Evolutionary conservation across 2,888 invertebrate species (phyloP), one percentile per base, ranked within the genome.

Genomic region (Crossocerus cetratus): DNA sequence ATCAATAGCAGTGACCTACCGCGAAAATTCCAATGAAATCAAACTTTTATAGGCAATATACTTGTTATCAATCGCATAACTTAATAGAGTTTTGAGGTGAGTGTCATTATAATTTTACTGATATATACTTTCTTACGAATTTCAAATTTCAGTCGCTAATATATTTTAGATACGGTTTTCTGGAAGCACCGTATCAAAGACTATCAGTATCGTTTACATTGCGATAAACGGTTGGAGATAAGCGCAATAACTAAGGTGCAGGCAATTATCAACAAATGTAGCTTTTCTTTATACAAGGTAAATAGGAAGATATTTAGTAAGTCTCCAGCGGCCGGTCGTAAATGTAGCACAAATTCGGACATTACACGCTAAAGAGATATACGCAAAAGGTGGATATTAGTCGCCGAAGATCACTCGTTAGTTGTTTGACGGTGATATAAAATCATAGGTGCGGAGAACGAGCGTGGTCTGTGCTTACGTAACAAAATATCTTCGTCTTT

Each of bases 391-490:
- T 32, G 8, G 32, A 32, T n/a, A n/a, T 32, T 32, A 32, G 32
- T 32, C 32, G 32, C 11, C 5, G 11, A 32, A 32, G 8, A 32
- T 11, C 32, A 32, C 1, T 32, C 32, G 32, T 32, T 49, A 13
- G 49, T 49, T 14, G 49, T 32, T 49, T 3, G 16, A 13, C 13
- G 49, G 3, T 49, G n/a, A 49, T 49, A 4, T 49, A 4, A 49
- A 49, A 49, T 49, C 49, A n/a, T n/a, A 32, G 32, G 32, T 32
- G n/a, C n/a, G 49, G 16, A 49, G 49, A 13, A 16, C 16, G n/a
- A 49, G 49, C 49, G 13, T 49, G 16, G 49, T n/a, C 5, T 49
- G 49, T 49, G n/a, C 49, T 49, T 49, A 49, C 49, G 49, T 49
- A 49, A 49, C 5, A 14, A 49, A 49, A 49, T 14, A 49, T 49